A percentile compares a stretch with the other conserved stretches of the same genome.
Conservation (phyloP, 2,888 invertebrate genomes). For the Vanessa cardui region DNA sequence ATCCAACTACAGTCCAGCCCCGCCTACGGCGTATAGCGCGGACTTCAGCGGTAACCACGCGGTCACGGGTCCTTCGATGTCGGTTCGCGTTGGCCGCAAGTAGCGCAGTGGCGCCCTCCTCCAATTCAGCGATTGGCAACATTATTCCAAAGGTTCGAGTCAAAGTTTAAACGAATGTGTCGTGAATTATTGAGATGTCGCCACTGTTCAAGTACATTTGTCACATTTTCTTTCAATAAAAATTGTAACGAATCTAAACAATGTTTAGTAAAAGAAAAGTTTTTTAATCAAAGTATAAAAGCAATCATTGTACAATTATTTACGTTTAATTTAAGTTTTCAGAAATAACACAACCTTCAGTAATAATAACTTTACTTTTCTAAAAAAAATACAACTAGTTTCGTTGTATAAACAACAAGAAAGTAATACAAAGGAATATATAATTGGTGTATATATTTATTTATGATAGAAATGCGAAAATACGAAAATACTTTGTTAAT, state of each 20-base stretch:
- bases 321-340: not conserved
- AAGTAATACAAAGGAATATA: too few species aligned
- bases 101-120: conserved; percentile 67
- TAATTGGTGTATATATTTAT: too few species aligned
- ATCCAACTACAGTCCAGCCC: conserved; percentile 90
- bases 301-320: conserved; percentile 3
- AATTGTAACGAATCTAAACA: not conserved
- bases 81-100: conserved; percentile 58
- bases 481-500: too few species aligned
- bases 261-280: not conserved
- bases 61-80: conserved; percentile 69
- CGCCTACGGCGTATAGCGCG: conserved; percentile 83
- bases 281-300: conserved; percentile 2
- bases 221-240: conserved; percentile 34
- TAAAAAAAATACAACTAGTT: too few species aligned
- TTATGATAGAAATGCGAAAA: too few species aligned
- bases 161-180: conserved; percentile 23
- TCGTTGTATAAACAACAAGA: too few species aligned
- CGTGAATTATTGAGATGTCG: conserved; percentile 42
- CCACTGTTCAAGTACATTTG: conserved; percentile 22
- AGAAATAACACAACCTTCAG: not conserved
- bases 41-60: conserved; percentile 74
- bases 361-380: too few species aligned
- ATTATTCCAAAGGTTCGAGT: conserved; percentile 46
- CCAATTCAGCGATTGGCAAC: conserved; percentile 74